phyloP scores from a whole-genome alignment of 2,888 invertebrate species.

The Steinernema scapterisci region DNA sequence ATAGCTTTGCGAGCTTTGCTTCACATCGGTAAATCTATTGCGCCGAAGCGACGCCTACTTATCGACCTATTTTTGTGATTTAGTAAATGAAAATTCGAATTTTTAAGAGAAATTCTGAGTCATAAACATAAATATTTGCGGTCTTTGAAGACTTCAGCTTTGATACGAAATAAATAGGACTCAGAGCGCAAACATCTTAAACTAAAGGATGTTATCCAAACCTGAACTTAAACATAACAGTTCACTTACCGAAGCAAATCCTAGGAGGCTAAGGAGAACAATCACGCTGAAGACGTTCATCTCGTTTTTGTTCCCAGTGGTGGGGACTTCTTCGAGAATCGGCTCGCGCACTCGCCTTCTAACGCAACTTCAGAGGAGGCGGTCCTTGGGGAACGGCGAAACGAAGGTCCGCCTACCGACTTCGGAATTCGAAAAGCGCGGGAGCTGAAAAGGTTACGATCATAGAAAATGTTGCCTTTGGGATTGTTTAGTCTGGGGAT shows the following conservation, averaged over 20 bases:
- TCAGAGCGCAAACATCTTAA: no score
- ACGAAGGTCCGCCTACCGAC: slow-evolving; percentile 6
- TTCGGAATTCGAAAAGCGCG: neutral
- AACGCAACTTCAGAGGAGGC: neutral
- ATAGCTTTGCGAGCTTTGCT: no score
- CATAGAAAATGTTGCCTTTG: neutral
- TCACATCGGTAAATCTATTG: no score
- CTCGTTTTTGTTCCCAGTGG: neutral
- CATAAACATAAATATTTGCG: no score
- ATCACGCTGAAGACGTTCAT: slow-evolving; percentile 7
- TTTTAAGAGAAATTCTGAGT: no score
- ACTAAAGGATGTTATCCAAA: no score
- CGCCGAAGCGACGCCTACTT: no score
- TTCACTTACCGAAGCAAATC: neutral
- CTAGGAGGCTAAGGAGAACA: neutral
- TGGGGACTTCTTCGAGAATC: neutral
- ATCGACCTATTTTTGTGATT: no score
- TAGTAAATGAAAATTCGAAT: no score
- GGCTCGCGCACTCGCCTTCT: neutral
- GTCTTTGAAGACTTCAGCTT: no score
- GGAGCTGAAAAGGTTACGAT: neutral
- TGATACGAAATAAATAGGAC: no score
- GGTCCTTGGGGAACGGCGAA: neutral
- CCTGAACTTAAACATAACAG: no score
- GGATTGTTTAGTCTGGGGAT: neutral